phyloP scores from a whole-genome alignment of 92 coral and sea anemone genomes.

The Epizoanthus stellaris region DNA sequence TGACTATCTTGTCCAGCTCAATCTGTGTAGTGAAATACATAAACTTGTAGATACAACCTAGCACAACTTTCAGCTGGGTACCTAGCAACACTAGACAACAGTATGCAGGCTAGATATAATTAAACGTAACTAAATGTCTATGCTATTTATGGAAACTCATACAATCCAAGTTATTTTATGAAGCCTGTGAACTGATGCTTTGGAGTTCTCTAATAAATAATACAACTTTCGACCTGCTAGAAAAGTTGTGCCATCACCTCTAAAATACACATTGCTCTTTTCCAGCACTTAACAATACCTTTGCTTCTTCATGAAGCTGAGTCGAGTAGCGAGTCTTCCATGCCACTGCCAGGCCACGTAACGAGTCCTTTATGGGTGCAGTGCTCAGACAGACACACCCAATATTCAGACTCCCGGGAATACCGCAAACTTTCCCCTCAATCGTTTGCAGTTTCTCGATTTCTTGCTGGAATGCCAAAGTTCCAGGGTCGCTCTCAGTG shows the following conservation, averaged over 20 bases:
- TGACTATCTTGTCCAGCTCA: constrained; percentile 93
- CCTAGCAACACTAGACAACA: no score
- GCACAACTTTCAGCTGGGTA: neutral
- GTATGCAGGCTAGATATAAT: no score
- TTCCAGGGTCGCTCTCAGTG: constrained; percentile 93
- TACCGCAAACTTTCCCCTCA: constrained; percentile 80
- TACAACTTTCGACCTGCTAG: no score
- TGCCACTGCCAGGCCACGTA: constrained; percentile 96
- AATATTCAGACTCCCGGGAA: constrained; percentile 77
- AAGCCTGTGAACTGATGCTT: no score
- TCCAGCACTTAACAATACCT: constrained; percentile 55
- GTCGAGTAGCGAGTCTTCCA: constrained; percentile 98
- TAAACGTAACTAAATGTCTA: no score
- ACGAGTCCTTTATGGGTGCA: constrained; percentile 96
- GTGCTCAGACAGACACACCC: constrained; percentile 93
- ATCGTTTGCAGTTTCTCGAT: constrained; percentile 89
- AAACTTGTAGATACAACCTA: neutral
- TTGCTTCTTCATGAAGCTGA: constrained; percentile 95
- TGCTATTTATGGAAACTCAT: no score
- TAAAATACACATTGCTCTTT: no score
- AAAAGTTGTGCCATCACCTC: no score
- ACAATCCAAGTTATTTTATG: no score
- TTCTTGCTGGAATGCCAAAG: constrained; percentile 79
- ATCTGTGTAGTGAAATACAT: constrained; percentile 55
- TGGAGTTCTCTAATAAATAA: no score